A percentile compares a stretch with the other conserved stretches of the same genome.
Evolutionary conservation across 1,140 invertebrate genomes (phyloP).

Genomic region (Cherax destructor): DNA sequence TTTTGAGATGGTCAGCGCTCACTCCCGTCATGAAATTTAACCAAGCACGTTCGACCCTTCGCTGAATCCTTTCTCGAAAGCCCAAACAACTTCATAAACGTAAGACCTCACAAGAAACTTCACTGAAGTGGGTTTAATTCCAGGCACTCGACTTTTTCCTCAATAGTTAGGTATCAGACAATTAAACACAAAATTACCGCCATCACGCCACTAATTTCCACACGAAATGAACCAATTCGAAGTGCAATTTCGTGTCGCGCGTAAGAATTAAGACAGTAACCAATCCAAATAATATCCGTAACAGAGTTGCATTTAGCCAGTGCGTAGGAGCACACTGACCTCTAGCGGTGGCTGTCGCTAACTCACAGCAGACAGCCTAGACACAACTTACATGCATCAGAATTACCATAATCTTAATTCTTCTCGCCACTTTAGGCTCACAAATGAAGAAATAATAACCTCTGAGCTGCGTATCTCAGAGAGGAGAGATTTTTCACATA

Average conservation of each 20-base stretch:
- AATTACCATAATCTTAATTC: constrained; percentile 1
- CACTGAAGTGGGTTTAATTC: no score
- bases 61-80: no score
- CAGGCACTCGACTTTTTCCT: no score
- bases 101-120: no score
- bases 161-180: background rate
- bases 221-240: background rate
- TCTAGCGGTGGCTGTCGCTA: background rate
- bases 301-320: background rate
- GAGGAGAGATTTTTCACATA: background rate
- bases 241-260: background rate
- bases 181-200: background rate
- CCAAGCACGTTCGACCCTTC: no score
- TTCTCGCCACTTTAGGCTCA: background rate
- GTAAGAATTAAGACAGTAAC: background rate
- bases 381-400: background rate
- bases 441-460: background rate
- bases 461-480: background rate
- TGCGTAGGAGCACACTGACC: background rate
- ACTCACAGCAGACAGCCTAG: background rate
- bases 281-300: background rate
- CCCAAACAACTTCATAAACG: no score
- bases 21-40: no score
- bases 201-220: background rate
- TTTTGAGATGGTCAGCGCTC: no score